phyloP scores from a whole-genome alignment of 1,140 invertebrate genomes.

The Galleria mellonella region DNA sequence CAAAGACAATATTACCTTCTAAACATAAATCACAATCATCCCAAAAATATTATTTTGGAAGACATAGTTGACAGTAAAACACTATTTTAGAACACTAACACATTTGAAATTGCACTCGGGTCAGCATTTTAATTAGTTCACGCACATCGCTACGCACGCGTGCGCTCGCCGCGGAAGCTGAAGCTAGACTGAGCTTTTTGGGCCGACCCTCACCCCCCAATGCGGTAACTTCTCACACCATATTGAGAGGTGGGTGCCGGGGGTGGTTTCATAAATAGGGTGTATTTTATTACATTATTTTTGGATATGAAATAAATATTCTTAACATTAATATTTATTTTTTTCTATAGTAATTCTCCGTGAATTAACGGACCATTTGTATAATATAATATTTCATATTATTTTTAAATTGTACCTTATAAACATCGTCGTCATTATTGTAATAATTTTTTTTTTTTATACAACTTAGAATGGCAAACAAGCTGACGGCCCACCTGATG shows the following conservation, averaged over 20 bases:
- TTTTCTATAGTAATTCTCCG: no score
- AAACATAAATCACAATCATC: not conserved
- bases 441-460: no score
- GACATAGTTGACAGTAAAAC: not conserved
- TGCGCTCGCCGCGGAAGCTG: constrained; percentile 4
- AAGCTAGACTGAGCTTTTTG: constrained; percentile 22
- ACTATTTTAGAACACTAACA: constrained; percentile 1
- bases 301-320: not conserved
- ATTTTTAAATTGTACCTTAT: no score
- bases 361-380: no score
- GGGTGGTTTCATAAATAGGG: not conserved
- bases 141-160: not conserved
- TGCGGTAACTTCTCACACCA: not conserved
- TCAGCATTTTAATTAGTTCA: no score
- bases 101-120: not conserved
- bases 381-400: no score
- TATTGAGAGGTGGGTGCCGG: not conserved
- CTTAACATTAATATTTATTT: no score
- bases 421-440: no score
- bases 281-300: not conserved
- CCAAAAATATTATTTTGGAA: not conserved
- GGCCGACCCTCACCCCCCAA: not conserved
- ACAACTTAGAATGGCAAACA: no score
- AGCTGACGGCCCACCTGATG: no score
- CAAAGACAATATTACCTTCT: no score